Conservation (phyloP, 2,888 invertebrate species). For the Drosophila melanocephala region DNA sequence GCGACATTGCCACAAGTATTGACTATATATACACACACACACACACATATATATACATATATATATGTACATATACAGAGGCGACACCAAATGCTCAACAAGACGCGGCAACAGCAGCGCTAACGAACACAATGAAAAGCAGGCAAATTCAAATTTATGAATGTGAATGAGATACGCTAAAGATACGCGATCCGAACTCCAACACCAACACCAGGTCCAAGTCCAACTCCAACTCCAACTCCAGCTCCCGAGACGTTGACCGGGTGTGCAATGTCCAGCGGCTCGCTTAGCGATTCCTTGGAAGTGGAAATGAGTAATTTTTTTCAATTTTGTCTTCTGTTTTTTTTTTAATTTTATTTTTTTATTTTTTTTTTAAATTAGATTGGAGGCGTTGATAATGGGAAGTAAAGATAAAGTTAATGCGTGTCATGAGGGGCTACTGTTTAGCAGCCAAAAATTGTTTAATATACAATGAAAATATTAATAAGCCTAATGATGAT, state of each 20-base stretch:
- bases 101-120: conserved; percentile 6
- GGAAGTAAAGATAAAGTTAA: conserved; percentile 55
- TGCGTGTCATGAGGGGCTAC: conserved; percentile 63
- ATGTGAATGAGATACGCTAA: conserved; percentile 79
- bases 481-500: conserved; percentile 59
- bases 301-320: conserved; percentile 82
- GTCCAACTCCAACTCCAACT: conserved; percentile 2
- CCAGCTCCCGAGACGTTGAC: conserved; percentile 25
- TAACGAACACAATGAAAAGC: conserved; percentile 64
- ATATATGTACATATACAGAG: neutral
- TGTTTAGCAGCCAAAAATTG: conserved; percentile 41
- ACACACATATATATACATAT: neutral
- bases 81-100: conserved; percentile 52
- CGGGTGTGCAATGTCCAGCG: conserved; percentile 63
- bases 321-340: conserved; percentile 64
- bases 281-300: conserved; percentile 74
- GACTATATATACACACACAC: neutral
- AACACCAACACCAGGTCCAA: conserved; percentile 4
- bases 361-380: conserved; percentile 58
- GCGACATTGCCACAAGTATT: conserved; percentile 6
- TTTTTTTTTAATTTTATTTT: conserved; percentile 11
- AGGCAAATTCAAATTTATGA: conserved; percentile 80
- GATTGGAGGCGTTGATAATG: conserved; percentile 75
- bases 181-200: conserved; percentile 59
- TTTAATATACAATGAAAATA: conserved; percentile 50